Conservation (phyloP, 2,113 vertebrate species). For the Takifugu flavidus region DNA sequence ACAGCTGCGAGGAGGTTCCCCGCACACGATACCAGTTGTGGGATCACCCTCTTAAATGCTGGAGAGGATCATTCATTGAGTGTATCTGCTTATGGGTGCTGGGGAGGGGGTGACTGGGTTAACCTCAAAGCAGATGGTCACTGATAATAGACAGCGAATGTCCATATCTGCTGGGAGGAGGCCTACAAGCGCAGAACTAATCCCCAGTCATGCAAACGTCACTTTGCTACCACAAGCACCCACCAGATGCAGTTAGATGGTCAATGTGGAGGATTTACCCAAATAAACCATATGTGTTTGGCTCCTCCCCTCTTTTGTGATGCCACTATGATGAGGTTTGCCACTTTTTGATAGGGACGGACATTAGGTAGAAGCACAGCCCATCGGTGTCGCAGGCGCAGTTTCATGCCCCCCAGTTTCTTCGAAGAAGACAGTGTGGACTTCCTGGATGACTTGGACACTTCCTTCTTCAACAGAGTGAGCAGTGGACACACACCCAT, state of each 20-base stretch:
- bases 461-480: slow-evolving; percentile 95
- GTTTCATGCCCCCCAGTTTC: slow-evolving; percentile 91
- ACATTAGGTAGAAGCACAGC: slow-evolving; percentile 79
- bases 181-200: slow-evolving; percentile 28
- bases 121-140: slow-evolving; percentile 40
- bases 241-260: not conserved
- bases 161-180: slow-evolving; percentile 32
- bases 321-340: not conserved
- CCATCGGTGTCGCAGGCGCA: slow-evolving; percentile 78
- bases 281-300: not conserved
- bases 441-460: slow-evolving; percentile 92
- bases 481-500: slow-evolving; percentile 37
- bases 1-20: not conserved
- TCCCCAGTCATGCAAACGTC: slow-evolving; percentile 13
- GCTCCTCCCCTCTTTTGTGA: not conserved
- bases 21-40: not conserved
- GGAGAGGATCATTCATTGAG: not conserved
- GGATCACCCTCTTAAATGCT: too few species aligned
- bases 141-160: slow-evolving; percentile 23
- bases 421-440: slow-evolving; percentile 90
- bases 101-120: not conserved
- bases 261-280: slow-evolving; percentile 1
- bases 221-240: not conserved
- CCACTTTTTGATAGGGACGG: slow-evolving; percentile 78
- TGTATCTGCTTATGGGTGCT: not conserved